Evolutionary conservation across 2,888 invertebrate genomes (phyloP), one percentile per base, ranked within the genome.

Genomic region (Folsomia candida): DNA sequence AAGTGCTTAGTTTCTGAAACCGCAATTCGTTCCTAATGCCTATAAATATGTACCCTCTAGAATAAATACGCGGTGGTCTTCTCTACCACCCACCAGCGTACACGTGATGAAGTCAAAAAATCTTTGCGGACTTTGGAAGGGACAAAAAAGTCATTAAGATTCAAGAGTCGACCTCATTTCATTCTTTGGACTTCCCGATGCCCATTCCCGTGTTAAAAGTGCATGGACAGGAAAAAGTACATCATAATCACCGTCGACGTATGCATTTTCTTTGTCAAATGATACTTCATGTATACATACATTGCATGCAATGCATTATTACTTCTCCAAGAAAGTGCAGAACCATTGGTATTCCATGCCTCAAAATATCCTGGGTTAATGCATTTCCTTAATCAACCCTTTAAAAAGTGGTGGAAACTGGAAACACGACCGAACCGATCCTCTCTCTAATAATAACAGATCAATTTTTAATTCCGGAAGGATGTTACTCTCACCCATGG

Each of bases 381-480:
- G 65, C 54, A 54, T 54, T 65, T 65, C 65, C 65, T 65, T 54
- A 65, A 65, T 65, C 65, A 65, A 54, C 9, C 54, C 28, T 24
- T 25, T 65, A 65, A 65, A 65, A 65, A 22, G 22, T 22, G 18
- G 4, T 28, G 29, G 22, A 29, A 29, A 63, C 37, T 4, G 14
- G 37, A 37, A 37, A 37, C 4, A n/a, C n/a, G n/a, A 37, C 37
- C 37, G 37, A 67, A 70, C 68, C 76, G 73, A 76, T 71, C 61
- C 70, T 65, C 69, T 67, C 68, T 72, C 67, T 70, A 74, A 74
- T 73, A 71, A 66, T 63, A 61, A 69, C 66, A 74, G 74, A 72
- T 74, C 72, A 73, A 73, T 76, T 76, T 76, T 69, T 72, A 72
- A 72, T 74, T 74, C 65, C 69, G 54, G 66, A 63, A 61, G 28